phyloP scores from a whole-genome alignment of 2,797 vertebrate genomes.

The Poeciliopsis infans region DNA sequence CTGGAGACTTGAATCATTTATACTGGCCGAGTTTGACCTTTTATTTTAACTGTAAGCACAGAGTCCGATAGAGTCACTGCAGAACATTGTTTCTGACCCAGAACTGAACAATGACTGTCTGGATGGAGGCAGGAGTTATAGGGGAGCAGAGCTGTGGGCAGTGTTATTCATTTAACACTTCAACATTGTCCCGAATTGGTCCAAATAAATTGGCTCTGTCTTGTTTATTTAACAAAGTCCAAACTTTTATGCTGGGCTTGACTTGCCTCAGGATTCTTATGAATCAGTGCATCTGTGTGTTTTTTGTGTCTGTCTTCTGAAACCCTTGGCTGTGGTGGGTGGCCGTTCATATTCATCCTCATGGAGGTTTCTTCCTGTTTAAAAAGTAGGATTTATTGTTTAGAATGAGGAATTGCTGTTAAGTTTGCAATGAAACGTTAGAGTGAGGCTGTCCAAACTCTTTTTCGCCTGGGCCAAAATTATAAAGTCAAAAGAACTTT shows the following conservation, averaged over 20 bases:
- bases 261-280: neutral
- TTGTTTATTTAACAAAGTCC: neutral
- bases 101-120: neutral
- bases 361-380: neutral
- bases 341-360: neutral
- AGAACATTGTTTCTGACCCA: conserved; percentile 1
- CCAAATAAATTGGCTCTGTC: neutral
- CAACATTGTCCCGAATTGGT: neutral
- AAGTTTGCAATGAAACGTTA: neutral
- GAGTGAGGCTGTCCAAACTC: too few species aligned
- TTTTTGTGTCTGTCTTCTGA: neutral
- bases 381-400: neutral
- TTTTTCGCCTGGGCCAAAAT: too few species aligned
- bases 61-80: neutral
- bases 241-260: neutral
- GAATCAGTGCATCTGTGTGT: neutral
- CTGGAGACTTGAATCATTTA: neutral
- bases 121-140: conserved; percentile 1
- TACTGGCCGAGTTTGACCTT: neutral
- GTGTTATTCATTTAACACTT: neutral
- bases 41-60: neutral
- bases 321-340: neutral
- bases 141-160: neutral
- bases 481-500: too few species aligned
- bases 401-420: neutral